Evolutionary conservation across 2,888 invertebrate species (phyloP).

Genomic region (Agrilus biguttatus): DNA sequence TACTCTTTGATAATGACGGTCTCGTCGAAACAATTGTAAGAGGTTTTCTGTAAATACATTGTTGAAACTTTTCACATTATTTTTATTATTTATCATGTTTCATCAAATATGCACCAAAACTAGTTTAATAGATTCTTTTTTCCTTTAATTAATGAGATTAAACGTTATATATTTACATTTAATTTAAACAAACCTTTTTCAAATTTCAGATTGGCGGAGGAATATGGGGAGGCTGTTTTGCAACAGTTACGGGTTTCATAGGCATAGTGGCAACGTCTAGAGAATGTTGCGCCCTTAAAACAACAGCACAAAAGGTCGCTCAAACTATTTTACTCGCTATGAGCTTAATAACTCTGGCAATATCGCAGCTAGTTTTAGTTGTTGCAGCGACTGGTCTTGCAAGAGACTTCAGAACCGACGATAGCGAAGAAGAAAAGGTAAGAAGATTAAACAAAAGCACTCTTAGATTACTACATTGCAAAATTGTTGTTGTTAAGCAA

Average conservation of each 20-base stretch:
- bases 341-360: constrained; percentile 43
- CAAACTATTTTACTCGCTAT: constrained; percentile 50
- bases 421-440: constrained; percentile 10
- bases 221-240: constrained; percentile 51
- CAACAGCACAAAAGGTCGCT: constrained; percentile 37
- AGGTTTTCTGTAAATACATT: too few relatives aligned
- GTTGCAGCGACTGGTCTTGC: constrained; percentile 45
- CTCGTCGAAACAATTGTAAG: too few relatives aligned
- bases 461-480: background rate
- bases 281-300: constrained; percentile 34
- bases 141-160: too few relatives aligned
- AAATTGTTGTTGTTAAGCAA: background rate
- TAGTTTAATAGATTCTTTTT: too few relatives aligned
- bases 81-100: too few relatives aligned
- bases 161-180: too few relatives aligned
- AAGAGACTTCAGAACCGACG: constrained; percentile 35
- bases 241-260: constrained; percentile 44
- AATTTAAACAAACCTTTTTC: constrained; percentile 3
- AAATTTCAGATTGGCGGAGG: constrained; percentile 42
- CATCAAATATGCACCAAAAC: too few relatives aligned
- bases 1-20: too few relatives aligned
- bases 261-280: constrained; percentile 48
- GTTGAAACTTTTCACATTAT: too few relatives aligned
- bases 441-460: constrained; percentile 1
- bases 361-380: constrained; percentile 45